phyloP scores from a whole-genome alignment of 1,140 invertebrate species.

The Scaptomyza hsui region DNA sequence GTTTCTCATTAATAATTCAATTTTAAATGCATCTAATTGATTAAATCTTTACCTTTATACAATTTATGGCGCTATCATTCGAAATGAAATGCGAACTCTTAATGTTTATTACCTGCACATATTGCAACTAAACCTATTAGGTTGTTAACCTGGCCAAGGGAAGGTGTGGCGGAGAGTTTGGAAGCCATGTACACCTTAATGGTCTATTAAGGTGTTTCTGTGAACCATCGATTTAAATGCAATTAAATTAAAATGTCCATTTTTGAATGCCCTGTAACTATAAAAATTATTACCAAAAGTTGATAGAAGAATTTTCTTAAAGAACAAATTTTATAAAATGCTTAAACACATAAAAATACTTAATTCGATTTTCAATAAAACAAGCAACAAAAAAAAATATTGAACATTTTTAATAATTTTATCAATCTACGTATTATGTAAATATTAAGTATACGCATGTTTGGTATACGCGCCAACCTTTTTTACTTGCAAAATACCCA shows the following conservation, averaged over 20 bases:
- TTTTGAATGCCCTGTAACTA: constrained; percentile 2
- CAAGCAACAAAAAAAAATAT: too few relatives aligned
- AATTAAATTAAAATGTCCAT: constrained; percentile 66
- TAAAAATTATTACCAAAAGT: not conserved
- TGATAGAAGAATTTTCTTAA: too few relatives aligned
- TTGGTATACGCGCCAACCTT: too few relatives aligned
- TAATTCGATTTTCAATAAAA: too few relatives aligned
- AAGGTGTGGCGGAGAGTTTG: not conserved
- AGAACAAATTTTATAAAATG: too few relatives aligned
- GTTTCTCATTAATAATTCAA: constrained; percentile 40
- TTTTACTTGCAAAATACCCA: too few relatives aligned
- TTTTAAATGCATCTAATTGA: constrained; percentile 50
- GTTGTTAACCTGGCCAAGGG: not conserved
- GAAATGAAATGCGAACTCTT: constrained; percentile 48
- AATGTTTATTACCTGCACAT: constrained; percentile 70
- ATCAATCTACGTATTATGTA: too few relatives aligned
- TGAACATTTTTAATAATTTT: too few relatives aligned
- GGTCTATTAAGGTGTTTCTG: constrained; percentile 70
- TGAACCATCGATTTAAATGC: constrained; percentile 68
- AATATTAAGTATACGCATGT: too few relatives aligned
- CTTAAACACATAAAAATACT: too few relatives aligned
- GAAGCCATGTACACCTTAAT: constrained; percentile 49
- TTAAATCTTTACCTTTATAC: constrained; percentile 52
- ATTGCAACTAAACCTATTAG: constrained; percentile 57
- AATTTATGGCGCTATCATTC: constrained; percentile 57